Evolutionary conservation across 64 coral and sea anemone species (phyloP).

Genomic region (Catalaphyllia jardinei): DNA sequence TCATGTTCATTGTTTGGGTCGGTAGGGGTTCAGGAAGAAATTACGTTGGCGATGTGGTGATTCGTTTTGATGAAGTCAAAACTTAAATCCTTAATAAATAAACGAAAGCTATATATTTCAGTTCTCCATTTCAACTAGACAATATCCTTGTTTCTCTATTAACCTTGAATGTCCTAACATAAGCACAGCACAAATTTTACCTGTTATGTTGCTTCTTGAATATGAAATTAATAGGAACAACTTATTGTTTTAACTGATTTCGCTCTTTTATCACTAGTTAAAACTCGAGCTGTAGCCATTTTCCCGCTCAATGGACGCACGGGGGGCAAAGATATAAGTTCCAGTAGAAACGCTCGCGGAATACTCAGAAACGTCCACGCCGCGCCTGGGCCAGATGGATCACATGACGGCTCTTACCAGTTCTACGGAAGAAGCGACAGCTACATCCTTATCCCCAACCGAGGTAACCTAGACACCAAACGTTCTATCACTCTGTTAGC

Average conservation of each 20-base stretch:
- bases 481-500: constrained; percentile 71
- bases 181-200: no score
- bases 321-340: constrained; percentile 58
- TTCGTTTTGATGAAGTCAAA: no score
- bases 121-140: no score
- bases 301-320: constrained; percentile 63
- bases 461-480: constrained; percentile 48
- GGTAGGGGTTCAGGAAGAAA: no score
- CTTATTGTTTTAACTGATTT: background rate
- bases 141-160: no score
- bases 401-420: constrained; percentile 48
- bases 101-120: no score
- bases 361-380: constrained; percentile 13
- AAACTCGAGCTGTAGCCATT: constrained; percentile 55
- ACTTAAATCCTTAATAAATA: background rate
- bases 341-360: constrained; percentile 42
- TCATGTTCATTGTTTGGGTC: no score
- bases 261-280: background rate
- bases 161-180: no score
- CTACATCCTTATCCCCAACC: constrained; percentile 66
- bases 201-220: no score
- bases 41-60: no score
- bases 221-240: no score
- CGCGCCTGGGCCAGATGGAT: constrained; percentile 60
- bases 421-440: constrained; percentile 60